A percentile compares a stretch with the other conserved stretches of the same genome.
Evolutionary conservation across 2,113 vertebrate genomes (phyloP).

Genomic region (Syngnathus floridae): DNA sequence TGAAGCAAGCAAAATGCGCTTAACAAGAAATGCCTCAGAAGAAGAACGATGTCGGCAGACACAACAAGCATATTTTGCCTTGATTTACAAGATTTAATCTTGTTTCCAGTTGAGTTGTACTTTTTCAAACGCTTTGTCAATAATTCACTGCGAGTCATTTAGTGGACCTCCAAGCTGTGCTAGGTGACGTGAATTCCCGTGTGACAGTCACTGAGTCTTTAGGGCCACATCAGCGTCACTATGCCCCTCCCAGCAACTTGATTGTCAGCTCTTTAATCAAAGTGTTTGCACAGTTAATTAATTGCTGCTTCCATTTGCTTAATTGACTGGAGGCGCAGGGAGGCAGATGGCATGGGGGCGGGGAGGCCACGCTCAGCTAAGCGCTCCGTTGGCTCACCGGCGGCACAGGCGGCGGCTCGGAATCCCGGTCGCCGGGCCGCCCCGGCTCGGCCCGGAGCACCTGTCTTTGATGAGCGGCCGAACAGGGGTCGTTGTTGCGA

Average conservation of each 20-base stretch:
- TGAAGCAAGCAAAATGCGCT: background rate
- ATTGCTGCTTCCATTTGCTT: conserved; percentile 64
- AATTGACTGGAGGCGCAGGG: conserved; percentile 52
- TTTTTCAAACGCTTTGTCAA: background rate
- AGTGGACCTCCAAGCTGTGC: background rate
- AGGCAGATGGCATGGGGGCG: conserved; percentile 26
- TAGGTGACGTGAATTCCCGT: background rate
- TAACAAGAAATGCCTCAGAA: background rate
- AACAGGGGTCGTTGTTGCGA: background rate
- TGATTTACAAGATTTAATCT: background rate
- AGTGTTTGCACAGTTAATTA: conserved; percentile 56
- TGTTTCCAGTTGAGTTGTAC: background rate
- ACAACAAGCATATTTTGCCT: background rate
- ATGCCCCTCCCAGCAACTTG: conserved; percentile 30
- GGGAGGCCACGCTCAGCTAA: conserved; percentile 3
- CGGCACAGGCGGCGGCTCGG: background rate
- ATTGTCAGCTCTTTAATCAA: conserved; percentile 57
- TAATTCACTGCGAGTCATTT: background rate
- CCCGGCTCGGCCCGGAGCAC: background rate
- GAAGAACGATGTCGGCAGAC: background rate
- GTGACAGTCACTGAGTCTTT: conserved; percentile 15
- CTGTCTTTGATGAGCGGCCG: background rate
- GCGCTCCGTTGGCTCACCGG: background rate
- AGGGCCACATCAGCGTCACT: conserved; percentile 32
- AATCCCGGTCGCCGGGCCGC: background rate